phyloP scores from a whole-genome alignment of 2,797 vertebrate genomes.

The Sebastes taczanowskii region DNA sequence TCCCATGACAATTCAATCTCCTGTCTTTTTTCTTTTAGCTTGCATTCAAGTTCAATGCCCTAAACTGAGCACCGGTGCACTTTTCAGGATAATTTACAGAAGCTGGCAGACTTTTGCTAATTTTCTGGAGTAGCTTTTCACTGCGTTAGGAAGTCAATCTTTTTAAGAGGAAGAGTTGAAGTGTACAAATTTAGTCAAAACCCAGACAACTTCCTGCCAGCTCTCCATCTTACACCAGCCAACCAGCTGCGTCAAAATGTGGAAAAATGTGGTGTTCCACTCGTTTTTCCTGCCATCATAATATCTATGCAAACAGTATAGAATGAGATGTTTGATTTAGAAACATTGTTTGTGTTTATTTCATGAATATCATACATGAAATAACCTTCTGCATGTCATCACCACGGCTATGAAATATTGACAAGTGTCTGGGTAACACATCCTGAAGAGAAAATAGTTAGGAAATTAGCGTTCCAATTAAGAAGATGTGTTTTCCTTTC shows the following conservation, averaged over 20 bases:
- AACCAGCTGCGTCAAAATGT: not conserved
- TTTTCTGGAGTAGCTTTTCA: constrained; percentile 79
- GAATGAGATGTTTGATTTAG: not conserved
- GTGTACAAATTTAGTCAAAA: constrained; percentile 23
- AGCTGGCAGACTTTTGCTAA: constrained; percentile 72
- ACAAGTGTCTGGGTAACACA: constrained; percentile 36
- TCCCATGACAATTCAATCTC: not conserved
- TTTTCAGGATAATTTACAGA: constrained; percentile 74
- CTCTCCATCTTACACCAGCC: not conserved
- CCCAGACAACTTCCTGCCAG: constrained; percentile 3
- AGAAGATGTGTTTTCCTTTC: constrained; percentile 68
- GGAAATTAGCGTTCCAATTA: constrained; percentile 72
- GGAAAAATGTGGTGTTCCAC: not conserved
- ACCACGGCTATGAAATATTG: constrained; percentile 45
- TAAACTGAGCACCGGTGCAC: constrained; percentile 43
- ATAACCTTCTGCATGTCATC: not conserved
- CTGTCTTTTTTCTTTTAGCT: constrained; percentile 1
- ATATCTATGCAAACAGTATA: not conserved
- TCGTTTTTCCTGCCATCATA: not conserved
- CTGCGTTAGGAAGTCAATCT: constrained; percentile 66
- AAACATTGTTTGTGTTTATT: not conserved
- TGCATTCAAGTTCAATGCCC: not conserved
- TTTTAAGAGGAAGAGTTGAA: constrained; percentile 39
- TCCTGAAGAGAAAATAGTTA: constrained; percentile 41
- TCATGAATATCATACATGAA: not conserved